A percentile compares a stretch with the other conserved stretches of the same genome.
phyloP scores from a whole-genome alignment of 2,888 invertebrate genomes.

The Galerucella calmariensis region DNA sequence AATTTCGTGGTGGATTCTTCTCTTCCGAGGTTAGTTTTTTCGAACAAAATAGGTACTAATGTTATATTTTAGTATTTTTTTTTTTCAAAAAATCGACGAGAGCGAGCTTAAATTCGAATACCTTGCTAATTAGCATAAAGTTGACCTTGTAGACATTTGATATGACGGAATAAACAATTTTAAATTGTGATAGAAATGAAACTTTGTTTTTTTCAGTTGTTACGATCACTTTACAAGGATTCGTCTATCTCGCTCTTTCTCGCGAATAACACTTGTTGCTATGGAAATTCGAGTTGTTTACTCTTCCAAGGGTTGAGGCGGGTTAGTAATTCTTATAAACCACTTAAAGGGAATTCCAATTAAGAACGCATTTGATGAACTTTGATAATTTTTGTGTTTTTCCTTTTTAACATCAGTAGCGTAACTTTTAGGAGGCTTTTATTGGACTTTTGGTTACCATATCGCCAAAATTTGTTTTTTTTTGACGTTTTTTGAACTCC shows the following conservation, averaged over 20 bases:
- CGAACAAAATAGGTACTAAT: background rate
- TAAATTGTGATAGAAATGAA: conserved; percentile 30
- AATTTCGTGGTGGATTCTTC: conserved; percentile 57
- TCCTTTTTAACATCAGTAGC: no score
- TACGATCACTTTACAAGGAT: conserved; percentile 17
- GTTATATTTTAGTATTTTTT: background rate
- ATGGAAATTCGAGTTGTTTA: conserved; percentile 14
- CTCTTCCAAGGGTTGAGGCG: conserved; percentile 2
- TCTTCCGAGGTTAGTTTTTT: conserved; percentile 59
- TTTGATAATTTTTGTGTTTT: no score
- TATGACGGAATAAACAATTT: conserved; percentile 43
- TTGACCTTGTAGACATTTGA: conserved; percentile 47
- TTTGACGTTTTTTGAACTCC: no score
- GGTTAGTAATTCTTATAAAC: background rate
- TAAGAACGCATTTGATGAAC: no score
- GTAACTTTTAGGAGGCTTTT: no score
- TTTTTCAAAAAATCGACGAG: conserved; percentile 11
- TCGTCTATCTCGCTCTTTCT: background rate
- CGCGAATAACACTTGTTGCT: conserved; percentile 13
- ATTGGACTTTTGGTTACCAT: no score
- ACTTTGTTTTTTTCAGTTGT: conserved; percentile 14
- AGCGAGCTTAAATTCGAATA: conserved; percentile 18
- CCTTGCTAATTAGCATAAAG: conserved; percentile 43
- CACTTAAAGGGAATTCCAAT: no score
- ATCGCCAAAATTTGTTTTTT: no score